Evolutionary conservation across 2,797 vertebrate genomes (phyloP), one percentile per base, ranked within the genome.

Genomic region (Pseudochaenichthys georgianus): DNA sequence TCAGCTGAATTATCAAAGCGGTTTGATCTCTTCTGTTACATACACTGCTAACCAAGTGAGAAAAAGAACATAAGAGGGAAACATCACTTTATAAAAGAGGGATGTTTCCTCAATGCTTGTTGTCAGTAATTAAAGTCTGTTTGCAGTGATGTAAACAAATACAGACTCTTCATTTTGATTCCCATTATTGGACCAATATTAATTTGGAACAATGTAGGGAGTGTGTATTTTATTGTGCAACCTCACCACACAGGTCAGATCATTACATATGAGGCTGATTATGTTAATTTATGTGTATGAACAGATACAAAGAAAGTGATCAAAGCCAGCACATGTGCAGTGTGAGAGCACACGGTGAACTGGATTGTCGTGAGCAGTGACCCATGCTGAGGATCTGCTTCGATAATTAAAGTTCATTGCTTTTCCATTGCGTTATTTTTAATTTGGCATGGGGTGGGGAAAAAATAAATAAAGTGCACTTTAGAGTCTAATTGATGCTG

Each of bases 391-490:
- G 87, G 82, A 77, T 83, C 75, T 86, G 84, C 84, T 86, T 92
- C 77, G 85, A 92, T 90, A 92, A 93, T 93, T 92, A 90, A 92
- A 92, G 85, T 93, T 89, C 84, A 94, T 94, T 91, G 91, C 84
- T 89, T 93, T 89, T 84, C 82, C 84, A 87, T 86, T 87, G 80
- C 61, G 31, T 79, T 75, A 28, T 84, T 89, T 80, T 79, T 91
- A 92, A 94, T 95, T 95, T 93, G 87, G 90, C 85, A 90, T 86
- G 68, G 64, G 71, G 3, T 28, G 23, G 23, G 23, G 3, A 3
- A 28, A 28, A 28, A 28, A 28, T 28, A 28, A 92, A 93, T 92
- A 90, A 93, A 92, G 90, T 93, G 92, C 92, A 94, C 91, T 94
- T 93, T 91, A 83, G 81, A 93, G 64, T 86, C 88, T 94, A 94